Percentiles rank a stretch among this genome's conserved stretches.
Conservation (phyloP, 2,888 invertebrate genomes). For the Clusia tigrina region DNA sequence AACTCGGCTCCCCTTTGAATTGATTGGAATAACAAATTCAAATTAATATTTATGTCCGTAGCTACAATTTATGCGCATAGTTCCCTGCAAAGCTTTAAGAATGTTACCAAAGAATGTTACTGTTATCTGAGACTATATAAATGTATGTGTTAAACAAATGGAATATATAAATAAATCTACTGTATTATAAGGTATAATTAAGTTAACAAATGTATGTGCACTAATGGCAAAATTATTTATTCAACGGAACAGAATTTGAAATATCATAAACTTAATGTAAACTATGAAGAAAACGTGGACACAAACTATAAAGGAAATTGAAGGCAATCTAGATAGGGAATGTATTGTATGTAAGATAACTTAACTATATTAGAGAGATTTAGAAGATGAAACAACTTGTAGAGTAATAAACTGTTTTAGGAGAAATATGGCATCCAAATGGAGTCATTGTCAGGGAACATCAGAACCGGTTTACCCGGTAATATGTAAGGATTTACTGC, state of each 20-base stretch:
- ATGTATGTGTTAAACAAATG: constrained; percentile 15
- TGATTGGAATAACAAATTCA: too few species aligned
- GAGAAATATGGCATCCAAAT: not conserved
- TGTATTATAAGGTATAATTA: too few species aligned
- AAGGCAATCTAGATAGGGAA: constrained; percentile 61
- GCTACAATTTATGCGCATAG: constrained; percentile 24
- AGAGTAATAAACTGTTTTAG: not conserved
- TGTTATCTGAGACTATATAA: constrained; percentile 24
- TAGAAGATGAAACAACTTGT: constrained; percentile 13
- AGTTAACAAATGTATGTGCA: too few species aligned
- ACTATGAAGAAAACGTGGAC: constrained; percentile 15
- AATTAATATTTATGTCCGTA: too few species aligned
- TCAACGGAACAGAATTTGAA: constrained; percentile 33
- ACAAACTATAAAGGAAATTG: constrained; percentile 43
- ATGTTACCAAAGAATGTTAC: constrained; percentile 19
- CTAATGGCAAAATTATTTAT: constrained; percentile 20
- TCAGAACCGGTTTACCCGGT: too few species aligned
- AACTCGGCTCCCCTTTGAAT: too few species aligned
- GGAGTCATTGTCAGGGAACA: constrained; percentile 26
- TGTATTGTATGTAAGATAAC: constrained; percentile 32
- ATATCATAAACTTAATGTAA: not conserved
- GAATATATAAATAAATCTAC: constrained; percentile 1
- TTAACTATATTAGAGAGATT: constrained; percentile 11
- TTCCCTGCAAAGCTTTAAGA: constrained; percentile 41
- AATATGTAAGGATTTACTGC: not conserved